Conservation (phyloP, 2,888 invertebrate species). For the Boloria selene region DNA sequence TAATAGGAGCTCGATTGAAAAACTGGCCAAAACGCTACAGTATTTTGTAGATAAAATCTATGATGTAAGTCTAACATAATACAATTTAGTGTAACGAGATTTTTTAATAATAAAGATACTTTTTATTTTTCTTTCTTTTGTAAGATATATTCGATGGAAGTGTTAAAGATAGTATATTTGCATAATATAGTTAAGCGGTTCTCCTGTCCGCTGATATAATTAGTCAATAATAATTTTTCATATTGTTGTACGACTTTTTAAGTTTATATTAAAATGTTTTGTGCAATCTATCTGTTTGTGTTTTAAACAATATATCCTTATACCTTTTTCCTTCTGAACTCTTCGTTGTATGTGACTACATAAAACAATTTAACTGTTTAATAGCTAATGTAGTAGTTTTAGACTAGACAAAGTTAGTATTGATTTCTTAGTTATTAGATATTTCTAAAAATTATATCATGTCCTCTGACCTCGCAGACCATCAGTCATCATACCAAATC, state of each 20-base stretch:
- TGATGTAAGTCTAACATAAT: slow-evolving; percentile 79
- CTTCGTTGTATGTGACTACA: no score
- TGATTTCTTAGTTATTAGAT: no score
- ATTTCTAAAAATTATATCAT: no score
- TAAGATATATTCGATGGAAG: slow-evolving; percentile 83
- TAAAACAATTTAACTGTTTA: no score
- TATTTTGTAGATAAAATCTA: slow-evolving; percentile 83
- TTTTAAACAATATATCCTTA: slow-evolving; percentile 4
- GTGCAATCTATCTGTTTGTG: slow-evolving; percentile 83
- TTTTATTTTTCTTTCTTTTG: slow-evolving; percentile 81
- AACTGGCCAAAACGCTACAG: slow-evolving; percentile 76
- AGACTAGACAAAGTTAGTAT: no score
- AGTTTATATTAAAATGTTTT: slow-evolving; percentile 94
- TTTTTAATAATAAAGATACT: slow-evolving; percentile 80
- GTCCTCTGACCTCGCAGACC: no score
- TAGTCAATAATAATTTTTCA: slow-evolving; percentile 92
- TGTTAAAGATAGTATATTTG: slow-evolving; percentile 85
- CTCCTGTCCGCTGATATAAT: slow-evolving; percentile 87
- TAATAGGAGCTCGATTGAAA: slow-evolving; percentile 72
- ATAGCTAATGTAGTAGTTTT: neutral
- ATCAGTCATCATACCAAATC: no score
- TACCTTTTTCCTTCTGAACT: no score
- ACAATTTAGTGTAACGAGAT: slow-evolving; percentile 79
- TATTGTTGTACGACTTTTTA: slow-evolving; percentile 93
- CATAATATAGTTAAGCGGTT: slow-evolving; percentile 86